Evolutionary conservation across 2,797 vertebrate species (phyloP).

Genomic region (Salmo trutta): DNA sequence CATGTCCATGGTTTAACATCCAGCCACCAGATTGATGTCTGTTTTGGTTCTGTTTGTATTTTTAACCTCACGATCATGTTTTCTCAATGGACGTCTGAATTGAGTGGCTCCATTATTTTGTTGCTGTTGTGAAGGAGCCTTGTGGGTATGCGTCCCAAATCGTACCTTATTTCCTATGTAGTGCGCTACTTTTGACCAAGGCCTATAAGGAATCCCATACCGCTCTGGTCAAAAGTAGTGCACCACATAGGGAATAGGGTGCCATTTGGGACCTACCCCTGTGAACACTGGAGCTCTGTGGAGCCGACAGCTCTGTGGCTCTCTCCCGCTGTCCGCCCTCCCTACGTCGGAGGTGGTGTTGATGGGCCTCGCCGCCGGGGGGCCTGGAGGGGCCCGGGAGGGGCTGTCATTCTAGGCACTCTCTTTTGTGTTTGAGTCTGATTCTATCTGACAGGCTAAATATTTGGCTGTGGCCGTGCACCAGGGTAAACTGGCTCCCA

Average conservation of each 20-base stretch:
- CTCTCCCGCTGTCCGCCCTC: conserved; percentile 13
- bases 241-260: not conserved
- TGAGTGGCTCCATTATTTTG: conserved; percentile 22
- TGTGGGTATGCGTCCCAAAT: not conserved
- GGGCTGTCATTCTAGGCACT: conserved; percentile 64
- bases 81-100: conserved; percentile 42
- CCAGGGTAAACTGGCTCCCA: conserved; percentile 31
- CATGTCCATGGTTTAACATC: conserved; percentile 42
- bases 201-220: not conserved
- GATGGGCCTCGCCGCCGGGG: conserved; percentile 14
- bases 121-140: conserved; percentile 10
- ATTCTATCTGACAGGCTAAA: conserved; percentile 49
- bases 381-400: conserved; percentile 14
- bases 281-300: conserved; percentile 27
- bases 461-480: conserved; percentile 40
- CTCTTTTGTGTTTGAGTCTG: conserved; percentile 46
- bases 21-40: conserved; percentile 61
- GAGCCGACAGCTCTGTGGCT: conserved; percentile 4
- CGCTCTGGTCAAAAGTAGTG: not conserved
- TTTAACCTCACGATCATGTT: conserved; percentile 43
- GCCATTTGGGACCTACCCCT: not conserved
- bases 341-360: not conserved
- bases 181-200: not conserved
- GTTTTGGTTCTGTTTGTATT: conserved; percentile 53
- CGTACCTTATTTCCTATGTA: not conserved